Conservation (phyloP, 2,113 vertebrate species). For the Sinocyclocheilus grahami region DNA sequence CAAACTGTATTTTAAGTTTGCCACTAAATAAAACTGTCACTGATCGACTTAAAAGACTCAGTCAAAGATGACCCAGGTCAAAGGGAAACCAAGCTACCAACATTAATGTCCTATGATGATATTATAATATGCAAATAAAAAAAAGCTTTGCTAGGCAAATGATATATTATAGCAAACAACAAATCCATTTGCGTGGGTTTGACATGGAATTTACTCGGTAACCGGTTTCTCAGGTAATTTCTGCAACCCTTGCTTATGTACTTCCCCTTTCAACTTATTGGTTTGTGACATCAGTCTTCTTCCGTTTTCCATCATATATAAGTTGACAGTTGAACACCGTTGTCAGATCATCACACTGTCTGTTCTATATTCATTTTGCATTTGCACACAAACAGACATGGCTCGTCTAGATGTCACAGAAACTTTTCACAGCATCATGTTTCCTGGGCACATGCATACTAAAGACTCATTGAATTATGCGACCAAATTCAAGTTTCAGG, state of each 20-base stretch:
- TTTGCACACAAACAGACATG: constrained; percentile 63
- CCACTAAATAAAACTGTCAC: not conserved
- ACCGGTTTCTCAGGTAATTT: constrained; percentile 42
- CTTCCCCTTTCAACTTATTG: not conserved
- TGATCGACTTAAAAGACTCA: not conserved
- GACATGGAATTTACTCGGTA: not conserved
- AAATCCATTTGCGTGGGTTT: not conserved
- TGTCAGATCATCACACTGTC: constrained; percentile 1
- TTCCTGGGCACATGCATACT: constrained; percentile 83
- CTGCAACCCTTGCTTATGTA: not conserved
- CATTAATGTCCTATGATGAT: not conserved
- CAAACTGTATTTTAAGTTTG: not conserved
- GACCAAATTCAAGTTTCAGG: constrained; percentile 73
- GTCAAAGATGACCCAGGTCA: not conserved
- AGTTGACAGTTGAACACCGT: not conserved
- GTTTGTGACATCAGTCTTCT: not conserved
- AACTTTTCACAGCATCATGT: constrained; percentile 70
- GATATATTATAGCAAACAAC: not conserved
- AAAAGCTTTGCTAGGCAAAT: not conserved
- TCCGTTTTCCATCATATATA: not conserved
- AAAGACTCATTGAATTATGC: constrained; percentile 76
- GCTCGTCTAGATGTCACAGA: constrained; percentile 77
- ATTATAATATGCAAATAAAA: not conserved
- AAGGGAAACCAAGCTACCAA: not conserved
- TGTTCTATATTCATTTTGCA: not conserved